These are phyloP conservation scores for Drosophila algonquin DNA, from an alignment of 2,888 invertebrate genomes.

Conservation along the genomic window DNA sequence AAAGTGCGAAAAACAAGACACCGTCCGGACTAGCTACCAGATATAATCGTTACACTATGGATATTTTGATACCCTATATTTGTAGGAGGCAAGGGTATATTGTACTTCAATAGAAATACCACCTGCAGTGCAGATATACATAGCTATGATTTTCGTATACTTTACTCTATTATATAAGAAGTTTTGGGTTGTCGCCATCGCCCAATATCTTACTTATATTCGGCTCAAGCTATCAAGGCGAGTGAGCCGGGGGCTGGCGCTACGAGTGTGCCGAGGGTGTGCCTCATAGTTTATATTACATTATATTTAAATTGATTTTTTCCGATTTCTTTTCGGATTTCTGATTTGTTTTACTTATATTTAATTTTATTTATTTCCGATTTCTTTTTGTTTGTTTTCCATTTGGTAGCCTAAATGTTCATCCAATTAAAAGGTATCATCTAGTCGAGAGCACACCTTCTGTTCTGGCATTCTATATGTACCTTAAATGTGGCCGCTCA, in stretches of 20 bases:
- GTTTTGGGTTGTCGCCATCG: too few species aligned
- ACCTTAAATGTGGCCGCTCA: constrained; percentile 46
- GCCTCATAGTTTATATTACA: too few species aligned
- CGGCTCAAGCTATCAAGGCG: too few species aligned
- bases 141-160: too few species aligned
- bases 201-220: too few species aligned
- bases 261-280: too few species aligned
- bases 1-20: constrained; percentile 46
- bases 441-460: background rate
- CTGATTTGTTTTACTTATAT: background rate
- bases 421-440: background rate
- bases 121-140: too few species aligned
- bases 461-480: constrained; percentile 6
- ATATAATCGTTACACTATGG: background rate
- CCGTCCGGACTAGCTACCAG: background rate
- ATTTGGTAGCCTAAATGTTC: accelerated
- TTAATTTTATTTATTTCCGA: background rate
- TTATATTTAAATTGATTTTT: too few species aligned
- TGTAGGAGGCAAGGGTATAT: background rate
- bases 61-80: background rate
- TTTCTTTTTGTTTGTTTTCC: background rate
- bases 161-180: too few species aligned
- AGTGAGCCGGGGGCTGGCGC: too few species aligned
- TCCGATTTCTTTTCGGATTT: too few species aligned
- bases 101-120: background rate